Percentiles rank a stretch among this genome's conserved stretches.
These are phyloP conservation scores for Varanus salvator DNA, from an alignment of 2,113 vertebrate genomes.

Conservation along the genomic window DNA sequence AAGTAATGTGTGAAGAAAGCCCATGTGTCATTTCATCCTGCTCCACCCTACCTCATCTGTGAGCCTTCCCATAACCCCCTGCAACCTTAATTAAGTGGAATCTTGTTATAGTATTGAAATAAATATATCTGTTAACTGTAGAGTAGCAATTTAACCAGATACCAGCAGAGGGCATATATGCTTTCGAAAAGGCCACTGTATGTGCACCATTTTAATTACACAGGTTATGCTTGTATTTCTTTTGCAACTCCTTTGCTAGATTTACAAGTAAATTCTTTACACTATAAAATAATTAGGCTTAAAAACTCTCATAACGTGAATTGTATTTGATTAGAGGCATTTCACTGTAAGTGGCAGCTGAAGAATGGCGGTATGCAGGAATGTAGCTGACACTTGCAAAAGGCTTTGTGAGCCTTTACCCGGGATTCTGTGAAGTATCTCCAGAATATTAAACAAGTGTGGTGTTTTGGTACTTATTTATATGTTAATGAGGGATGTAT, in stretches of 20 bases:
- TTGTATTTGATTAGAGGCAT: not conserved
- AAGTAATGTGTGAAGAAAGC: not conserved
- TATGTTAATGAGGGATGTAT: not conserved
- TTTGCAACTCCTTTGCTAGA: not conserved
- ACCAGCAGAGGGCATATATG: conserved; percentile 62
- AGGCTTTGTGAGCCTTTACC: not conserved
- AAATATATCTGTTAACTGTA: conserved; percentile 6
- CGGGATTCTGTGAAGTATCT: not conserved
- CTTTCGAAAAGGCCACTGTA: conserved; percentile 43
- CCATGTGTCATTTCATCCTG: not conserved
- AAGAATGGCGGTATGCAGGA: not conserved
- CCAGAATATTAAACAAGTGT: not conserved
- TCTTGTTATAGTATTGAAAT: not conserved
- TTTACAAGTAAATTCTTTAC: not conserved
- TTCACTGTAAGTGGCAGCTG: not conserved
- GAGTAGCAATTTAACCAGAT: conserved; percentile 16
- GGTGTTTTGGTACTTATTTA: not conserved
- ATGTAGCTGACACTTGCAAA: not conserved
- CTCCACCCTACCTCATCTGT: not conserved
- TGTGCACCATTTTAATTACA: not conserved
- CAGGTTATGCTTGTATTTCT: not conserved
- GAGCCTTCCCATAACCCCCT: not conserved
- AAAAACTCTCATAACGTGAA: not conserved
- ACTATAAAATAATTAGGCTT: not conserved
- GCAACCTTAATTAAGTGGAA: not conserved